These are phyloP conservation scores for Penaeus indicus DNA, from an alignment of 1,140 invertebrate genomes.

Conservation along the genomic window DNA sequence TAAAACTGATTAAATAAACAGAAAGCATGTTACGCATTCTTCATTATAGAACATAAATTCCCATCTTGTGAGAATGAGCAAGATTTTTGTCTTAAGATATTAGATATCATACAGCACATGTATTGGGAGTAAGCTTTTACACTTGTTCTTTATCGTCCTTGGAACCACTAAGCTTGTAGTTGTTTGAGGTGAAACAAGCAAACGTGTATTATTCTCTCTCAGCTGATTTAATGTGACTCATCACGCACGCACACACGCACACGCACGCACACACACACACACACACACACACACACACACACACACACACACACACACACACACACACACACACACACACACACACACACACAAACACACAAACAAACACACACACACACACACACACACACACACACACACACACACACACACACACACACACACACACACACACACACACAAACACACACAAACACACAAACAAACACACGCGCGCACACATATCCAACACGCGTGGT, in stretches of 20 bases:
- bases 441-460: neutral
- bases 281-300: neutral
- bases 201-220: neutral
- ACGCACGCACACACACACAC: neutral
- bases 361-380: conserved; percentile 8
- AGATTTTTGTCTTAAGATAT: too few species aligned
- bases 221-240: neutral
- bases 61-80: too few species aligned
- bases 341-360: conserved; percentile 7
- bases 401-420: neutral
- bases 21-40: too few species aligned
- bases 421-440: neutral
- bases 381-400: neutral
- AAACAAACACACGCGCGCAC: neutral
- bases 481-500: too few species aligned
- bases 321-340: neutral
- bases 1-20: too few species aligned
- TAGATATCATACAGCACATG: too few species aligned
- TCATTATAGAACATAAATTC: too few species aligned
- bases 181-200: neutral
- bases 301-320: neutral
- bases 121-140: too few species aligned
- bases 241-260: neutral
- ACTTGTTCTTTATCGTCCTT: too few species aligned
- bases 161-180: too few species aligned